phyloP scores from a whole-genome alignment of 2,797 vertebrate species.

The Lepidocolaptes lacrymiger region DNA sequence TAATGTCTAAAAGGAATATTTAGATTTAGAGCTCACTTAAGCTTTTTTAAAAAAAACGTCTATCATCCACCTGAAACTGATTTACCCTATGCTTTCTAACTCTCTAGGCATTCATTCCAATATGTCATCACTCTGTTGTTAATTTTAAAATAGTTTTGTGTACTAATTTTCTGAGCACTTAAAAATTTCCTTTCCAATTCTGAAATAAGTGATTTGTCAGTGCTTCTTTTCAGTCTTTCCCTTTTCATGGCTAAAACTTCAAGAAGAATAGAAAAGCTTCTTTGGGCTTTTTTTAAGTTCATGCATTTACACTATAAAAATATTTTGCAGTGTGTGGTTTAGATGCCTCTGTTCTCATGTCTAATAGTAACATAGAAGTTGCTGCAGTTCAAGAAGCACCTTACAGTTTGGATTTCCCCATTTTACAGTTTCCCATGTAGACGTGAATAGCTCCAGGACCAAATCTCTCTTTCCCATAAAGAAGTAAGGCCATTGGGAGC shows the following conservation, averaged over 20 bases:
- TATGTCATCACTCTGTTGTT: constrained; percentile 45
- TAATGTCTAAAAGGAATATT: constrained; percentile 2
- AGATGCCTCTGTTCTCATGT: not conserved
- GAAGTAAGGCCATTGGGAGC: not conserved
- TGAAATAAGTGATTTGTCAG: not conserved
- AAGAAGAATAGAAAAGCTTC: not conserved
- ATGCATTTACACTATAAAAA: not conserved
- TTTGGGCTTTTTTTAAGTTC: not conserved
- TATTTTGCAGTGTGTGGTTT: not conserved
- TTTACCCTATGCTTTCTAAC: not conserved
- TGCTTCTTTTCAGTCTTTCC: not conserved
- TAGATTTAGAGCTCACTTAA: constrained; percentile 1
- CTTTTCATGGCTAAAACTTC: not conserved
- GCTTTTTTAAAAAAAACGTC: not conserved
- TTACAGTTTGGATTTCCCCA: not conserved
- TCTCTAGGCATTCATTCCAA: not conserved
- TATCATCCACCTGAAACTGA: constrained; percentile 35
- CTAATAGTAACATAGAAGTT: not conserved
- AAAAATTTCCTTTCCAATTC: not conserved
- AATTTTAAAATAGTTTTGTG: not conserved
- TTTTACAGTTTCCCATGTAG: not conserved
- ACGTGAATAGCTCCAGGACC: not conserved
- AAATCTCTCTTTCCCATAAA: not conserved
- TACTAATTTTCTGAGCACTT: not conserved
- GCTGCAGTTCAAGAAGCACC: not conserved